These are phyloP conservation scores for Gymnocheta viridis DNA, from an alignment of 2,888 invertebrate species.

Conservation along the genomic window DNA sequence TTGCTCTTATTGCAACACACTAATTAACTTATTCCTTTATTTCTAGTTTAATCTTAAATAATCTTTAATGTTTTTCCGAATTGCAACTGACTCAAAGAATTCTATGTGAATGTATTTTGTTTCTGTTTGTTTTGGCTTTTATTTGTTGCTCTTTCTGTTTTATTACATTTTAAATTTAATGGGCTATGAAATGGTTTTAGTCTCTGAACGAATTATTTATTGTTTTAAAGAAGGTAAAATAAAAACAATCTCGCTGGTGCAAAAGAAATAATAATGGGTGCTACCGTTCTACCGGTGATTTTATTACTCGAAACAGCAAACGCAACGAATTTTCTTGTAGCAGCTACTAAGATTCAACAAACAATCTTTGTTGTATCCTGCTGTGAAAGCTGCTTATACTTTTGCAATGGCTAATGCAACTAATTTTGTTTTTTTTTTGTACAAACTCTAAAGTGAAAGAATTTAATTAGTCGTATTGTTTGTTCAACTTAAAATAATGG, in stretches of 20 bases:
- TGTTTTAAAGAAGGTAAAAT: too few relatives aligned
- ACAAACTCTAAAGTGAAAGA: constrained; percentile 22
- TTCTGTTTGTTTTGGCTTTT: not conserved
- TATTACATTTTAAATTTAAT: constrained; percentile 37
- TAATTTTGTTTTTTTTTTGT: constrained; percentile 21
- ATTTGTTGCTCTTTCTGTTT: not conserved
- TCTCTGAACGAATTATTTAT: not conserved
- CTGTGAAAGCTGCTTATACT: not conserved
- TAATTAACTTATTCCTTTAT: too few relatives aligned
- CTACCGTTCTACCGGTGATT: too few relatives aligned
- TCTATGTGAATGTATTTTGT: not conserved
- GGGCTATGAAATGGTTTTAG: constrained; percentile 56
- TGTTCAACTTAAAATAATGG: constrained; percentile 44
- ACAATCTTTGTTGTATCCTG: not conserved
- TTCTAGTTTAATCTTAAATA: too few relatives aligned
- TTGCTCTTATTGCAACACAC: too few relatives aligned
- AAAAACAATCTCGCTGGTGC: too few relatives aligned
- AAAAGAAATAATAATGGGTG: too few relatives aligned
- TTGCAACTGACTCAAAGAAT: constrained; percentile 51
- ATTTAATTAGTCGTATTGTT: constrained; percentile 52
- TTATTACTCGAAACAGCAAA: too few relatives aligned
- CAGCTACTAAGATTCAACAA: not conserved
- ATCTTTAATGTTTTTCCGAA: constrained; percentile 7
- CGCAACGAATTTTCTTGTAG: too few relatives aligned
- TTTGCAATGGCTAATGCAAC: not conserved